Base-by-base conservation (phyloP, 2,888 invertebrate species). In the Neocrepidodera transversa region DNA sequence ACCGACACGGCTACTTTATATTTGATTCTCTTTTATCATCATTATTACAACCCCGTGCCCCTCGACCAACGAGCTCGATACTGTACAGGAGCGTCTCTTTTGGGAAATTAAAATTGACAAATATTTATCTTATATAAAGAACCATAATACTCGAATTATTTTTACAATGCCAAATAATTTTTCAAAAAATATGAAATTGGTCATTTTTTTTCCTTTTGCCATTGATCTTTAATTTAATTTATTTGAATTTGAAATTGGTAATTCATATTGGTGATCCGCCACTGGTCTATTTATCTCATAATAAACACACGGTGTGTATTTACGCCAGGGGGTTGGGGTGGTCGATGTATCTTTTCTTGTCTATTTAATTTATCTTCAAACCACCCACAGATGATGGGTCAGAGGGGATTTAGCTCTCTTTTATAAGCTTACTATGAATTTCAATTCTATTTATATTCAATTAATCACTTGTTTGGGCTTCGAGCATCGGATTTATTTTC, bases 11-110 rank as follows among this genome's bases (percentile, higher is more conserved):
- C 72, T 67, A 69, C 70, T 72, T 71, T 70, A 67, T 70, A 71
- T 72, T 71, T 68, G 71, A 72, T 70, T 69, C 71, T 68, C 71
- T 70, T 72, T 72, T 72, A 71, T 72, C 71, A 71, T 70, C 65
- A 67, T 64, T 59, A 57, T 60, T 43, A 13, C 28, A 13, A 8
- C n/a, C 17, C 36, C 38, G 1, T 17, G 38, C 38, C 38, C 17
- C 38, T 38, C 14, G 1, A 3, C 28, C 26, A 13, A 43, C 11
- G 13, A 11, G 7, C 18, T 40, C 23, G 23, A 6, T 7, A 23
- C 4, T 23, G 5, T 18, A 42, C n/a, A 18, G 8, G 10, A 17
- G n/a, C 30, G 18, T 13, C n/a, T n/a, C n/a, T n/a, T n/a, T n/a
- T n/a, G n/a, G n/a, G n/a, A n/a, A n/a, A n/a, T n/a, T n/a, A n/a